Evolutionary conservation across 2,113 vertebrate genomes (phyloP).

Genomic region (Eidolon helvum): DNA sequence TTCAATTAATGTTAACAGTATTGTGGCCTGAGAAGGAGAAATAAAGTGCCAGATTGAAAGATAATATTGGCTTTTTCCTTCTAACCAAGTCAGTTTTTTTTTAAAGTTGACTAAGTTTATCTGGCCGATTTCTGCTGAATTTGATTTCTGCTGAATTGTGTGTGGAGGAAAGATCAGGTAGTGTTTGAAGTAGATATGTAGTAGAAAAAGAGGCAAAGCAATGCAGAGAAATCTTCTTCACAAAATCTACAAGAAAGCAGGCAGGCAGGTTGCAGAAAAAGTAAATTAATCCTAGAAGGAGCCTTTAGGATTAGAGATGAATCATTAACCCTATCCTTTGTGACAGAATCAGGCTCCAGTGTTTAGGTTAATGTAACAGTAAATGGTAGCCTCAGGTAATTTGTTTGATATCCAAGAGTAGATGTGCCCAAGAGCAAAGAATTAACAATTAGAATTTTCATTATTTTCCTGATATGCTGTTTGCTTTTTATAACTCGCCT

Average conservation of each 20-base stretch:
- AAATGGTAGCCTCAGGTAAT: constrained; percentile 38
- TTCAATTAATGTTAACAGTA: not conserved
- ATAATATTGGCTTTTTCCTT: not conserved
- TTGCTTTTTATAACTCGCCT: constrained; percentile 26
- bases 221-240: constrained; percentile 50
- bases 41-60: not conserved
- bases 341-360: not conserved
- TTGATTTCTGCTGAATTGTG: constrained; percentile 26
- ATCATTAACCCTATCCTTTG: constrained; percentile 72
- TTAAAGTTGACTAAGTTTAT: not conserved
- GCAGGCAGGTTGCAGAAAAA: constrained; percentile 40
- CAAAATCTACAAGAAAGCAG: not conserved
- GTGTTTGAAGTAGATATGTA: constrained; percentile 49
- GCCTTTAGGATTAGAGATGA: constrained; percentile 68
- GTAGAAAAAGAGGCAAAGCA: constrained; percentile 20
- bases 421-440: not conserved
- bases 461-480: not conserved
- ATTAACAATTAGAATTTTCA: constrained; percentile 1
- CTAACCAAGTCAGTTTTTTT: not conserved
- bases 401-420: constrained; percentile 31
- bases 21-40: not conserved
- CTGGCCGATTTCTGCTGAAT: constrained; percentile 33
- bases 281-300: constrained; percentile 63
- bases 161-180: constrained; percentile 40
- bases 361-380: constrained; percentile 14